Evolutionary conservation across 2,888 invertebrate species (phyloP).

Genomic region (Gymnosoma rotundatum): DNA sequence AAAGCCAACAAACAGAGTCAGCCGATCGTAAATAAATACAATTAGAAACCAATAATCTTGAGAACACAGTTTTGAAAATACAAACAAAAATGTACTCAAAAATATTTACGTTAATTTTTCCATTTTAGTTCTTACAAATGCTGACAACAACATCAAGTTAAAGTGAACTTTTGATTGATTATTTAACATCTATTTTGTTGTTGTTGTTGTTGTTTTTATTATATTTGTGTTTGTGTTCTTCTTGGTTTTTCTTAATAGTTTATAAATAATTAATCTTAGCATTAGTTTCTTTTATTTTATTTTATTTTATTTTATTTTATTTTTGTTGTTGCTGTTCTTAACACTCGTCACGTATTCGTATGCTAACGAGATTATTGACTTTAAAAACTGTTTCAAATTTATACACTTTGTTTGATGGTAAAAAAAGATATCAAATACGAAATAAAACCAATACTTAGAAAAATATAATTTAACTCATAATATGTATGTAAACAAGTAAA

Average conservation of each 20-base stretch:
- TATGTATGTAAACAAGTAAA: too few species aligned
- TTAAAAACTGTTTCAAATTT: conserved; percentile 32
- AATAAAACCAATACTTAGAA: not conserved
- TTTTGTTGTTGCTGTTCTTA: conserved; percentile 13
- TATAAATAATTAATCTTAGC: conserved; percentile 15
- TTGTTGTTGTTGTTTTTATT: not conserved
- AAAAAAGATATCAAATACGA: conserved; percentile 44
- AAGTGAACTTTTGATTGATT: conserved; percentile 46
- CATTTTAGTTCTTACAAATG: conserved; percentile 9
- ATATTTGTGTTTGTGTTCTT: not conserved
- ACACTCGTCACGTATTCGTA: not conserved
- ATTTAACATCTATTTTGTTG: conserved; percentile 5
- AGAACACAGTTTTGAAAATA: not conserved
- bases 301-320: not conserved
- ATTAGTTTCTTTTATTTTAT: conserved; percentile 5
- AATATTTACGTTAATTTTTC: not conserved
- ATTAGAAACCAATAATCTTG: conserved; percentile 14
- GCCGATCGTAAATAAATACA: conserved; percentile 20
- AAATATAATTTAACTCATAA: too few species aligned
- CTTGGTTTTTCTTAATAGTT: not conserved
- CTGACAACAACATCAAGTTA: not conserved
- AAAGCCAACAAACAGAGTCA: not conserved
- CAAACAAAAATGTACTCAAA: conserved; percentile 6
- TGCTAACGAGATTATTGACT: conserved; percentile 41
- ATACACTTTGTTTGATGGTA: conserved; percentile 58